Evolutionary conservation across 2,797 vertebrate genomes (phyloP), one percentile per base, ranked within the genome.

Genomic region (Chromobotia macracanthus): DNA sequence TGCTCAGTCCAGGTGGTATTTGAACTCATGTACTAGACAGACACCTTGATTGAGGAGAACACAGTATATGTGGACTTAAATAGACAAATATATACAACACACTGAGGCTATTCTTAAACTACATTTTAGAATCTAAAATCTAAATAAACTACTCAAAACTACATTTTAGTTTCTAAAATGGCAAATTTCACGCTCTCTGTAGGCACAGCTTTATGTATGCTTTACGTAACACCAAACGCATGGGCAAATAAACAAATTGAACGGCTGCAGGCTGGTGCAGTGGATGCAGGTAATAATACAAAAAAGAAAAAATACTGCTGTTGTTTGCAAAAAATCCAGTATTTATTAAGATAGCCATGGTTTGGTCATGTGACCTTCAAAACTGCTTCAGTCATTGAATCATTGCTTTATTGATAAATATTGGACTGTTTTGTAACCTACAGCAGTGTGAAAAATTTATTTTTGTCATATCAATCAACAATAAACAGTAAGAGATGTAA

Each of bases 1-100:
- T n/a, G 9, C 28, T 63, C 12, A 41, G 58, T 74, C 71, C 73
- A 75, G 44, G 46, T 48, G 38, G 8, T 44, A 55, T 21, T 63
- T 19, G 12, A 64, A 65, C 18, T n/a, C 3, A 60, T 9, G 46
- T 41, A 68, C 48, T 61, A 72, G 18, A 35, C 10, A 6, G 31
- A 50, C 7, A 1, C 28, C 9, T 67, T 67, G 35, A 19, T 46
- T 61, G 56, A 23, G 0, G 3, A 15, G 5, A 67, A 56, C n/a
- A 56, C 31, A 13, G 23, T 6, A 31, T 5, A 9, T 65, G 46
- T 25, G 18, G 48, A 44, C 16, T 21, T 25, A n/a, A 72, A 80
- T 3, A 6, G 12, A 58, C 11, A 23, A 23, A 58, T 1, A 58
- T 58, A 6, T 58, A 13, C 4, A 23, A 23, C 55, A 13, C 2